Evolutionary conservation across 2,888 invertebrate species (phyloP).

Genomic region (Drosophila subquinaria): DNA sequence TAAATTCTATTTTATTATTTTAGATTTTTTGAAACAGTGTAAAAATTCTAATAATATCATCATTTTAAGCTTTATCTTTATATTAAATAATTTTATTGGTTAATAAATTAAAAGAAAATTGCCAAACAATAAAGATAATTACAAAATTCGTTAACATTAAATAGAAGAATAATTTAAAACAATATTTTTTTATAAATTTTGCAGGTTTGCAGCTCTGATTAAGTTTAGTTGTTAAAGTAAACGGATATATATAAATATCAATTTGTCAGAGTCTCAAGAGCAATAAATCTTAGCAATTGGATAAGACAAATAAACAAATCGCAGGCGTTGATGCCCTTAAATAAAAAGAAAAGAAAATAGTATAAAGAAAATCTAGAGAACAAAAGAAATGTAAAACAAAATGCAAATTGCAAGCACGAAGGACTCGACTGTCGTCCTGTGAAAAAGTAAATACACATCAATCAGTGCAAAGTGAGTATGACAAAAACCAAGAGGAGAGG

Average conservation of each 20-base stretch:
- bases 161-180: too few species aligned
- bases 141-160: too few species aligned
- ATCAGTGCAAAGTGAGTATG: slow-evolving; percentile 55
- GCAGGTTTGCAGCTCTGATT: too few species aligned
- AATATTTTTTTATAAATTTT: too few species aligned
- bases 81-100: too few species aligned
- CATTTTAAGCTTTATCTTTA: too few species aligned
- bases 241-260: slow-evolving; percentile 21
- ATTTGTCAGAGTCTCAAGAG: slow-evolving; percentile 49
- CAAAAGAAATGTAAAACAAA: slow-evolving; percentile 33
- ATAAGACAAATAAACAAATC: slow-evolving; percentile 47
- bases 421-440: slow-evolving; percentile 12
- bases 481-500: slow-evolving; percentile 4
- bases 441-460: slow-evolving; percentile 54
- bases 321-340: slow-evolving; percentile 34
- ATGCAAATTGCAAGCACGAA: slow-evolving; percentile 71
- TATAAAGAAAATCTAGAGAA: not conserved
- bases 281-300: slow-evolving; percentile 39
- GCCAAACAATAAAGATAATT: too few species aligned
- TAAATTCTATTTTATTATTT: too few species aligned
- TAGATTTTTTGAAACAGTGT: too few species aligned
- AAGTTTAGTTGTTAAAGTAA: not conserved
- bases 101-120: too few species aligned
- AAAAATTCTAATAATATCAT: too few species aligned
- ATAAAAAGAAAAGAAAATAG: slow-evolving; percentile 22